These are phyloP conservation scores for Streptopelia turtur DNA, from an alignment of 2,797 vertebrate genomes.

Conservation along the genomic window DNA sequence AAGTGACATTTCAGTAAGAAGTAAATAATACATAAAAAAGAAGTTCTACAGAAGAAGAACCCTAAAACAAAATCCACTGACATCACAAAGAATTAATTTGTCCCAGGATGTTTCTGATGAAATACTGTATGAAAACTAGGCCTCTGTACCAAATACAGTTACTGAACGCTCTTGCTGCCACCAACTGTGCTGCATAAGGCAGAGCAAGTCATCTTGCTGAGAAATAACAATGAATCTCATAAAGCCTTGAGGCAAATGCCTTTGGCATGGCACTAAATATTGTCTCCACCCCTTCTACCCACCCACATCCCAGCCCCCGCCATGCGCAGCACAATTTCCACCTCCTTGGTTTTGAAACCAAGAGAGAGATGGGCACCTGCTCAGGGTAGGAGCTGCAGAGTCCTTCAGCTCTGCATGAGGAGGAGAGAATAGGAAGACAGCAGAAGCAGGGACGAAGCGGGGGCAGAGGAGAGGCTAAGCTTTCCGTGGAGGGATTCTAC, in stretches of 20 bases:
- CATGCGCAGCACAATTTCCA: background rate
- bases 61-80: background rate
- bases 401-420: background rate
- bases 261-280: background rate
- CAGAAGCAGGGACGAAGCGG: background rate
- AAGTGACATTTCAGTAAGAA: background rate
- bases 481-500: background rate
- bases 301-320: background rate
- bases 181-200: background rate
- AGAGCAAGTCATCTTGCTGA: background rate
- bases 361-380: background rate
- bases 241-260: background rate
- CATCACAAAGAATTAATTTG: background rate
- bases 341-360: conserved; percentile 21
- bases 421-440: background rate
- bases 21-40: background rate
- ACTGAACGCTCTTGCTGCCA: background rate
- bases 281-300: conserved; percentile 21
- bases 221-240: background rate
- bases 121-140: rapidly evolving
- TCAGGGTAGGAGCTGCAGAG: background rate
- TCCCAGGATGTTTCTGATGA: background rate
- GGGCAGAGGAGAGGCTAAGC: background rate
- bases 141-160: background rate
- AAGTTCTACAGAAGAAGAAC: background rate